Conservation (phyloP, 2,797 vertebrate genomes). For the Oryzias sinensis region DNA sequence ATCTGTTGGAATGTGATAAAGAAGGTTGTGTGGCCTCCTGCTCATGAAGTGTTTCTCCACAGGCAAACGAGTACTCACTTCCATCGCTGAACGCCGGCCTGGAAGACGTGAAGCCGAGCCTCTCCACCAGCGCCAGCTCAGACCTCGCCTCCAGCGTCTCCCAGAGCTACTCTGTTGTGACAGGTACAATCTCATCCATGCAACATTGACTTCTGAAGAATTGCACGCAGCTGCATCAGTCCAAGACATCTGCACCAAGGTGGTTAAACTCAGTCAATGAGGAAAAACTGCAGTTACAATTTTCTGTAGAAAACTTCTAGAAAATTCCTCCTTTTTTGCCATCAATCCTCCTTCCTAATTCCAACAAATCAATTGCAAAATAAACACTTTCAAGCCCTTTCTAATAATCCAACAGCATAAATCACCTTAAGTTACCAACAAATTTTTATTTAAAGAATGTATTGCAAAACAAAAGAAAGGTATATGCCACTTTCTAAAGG, state of each 20-base stretch:
- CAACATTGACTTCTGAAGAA: slow-evolving; percentile 48
- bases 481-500: slow-evolving; percentile 3
- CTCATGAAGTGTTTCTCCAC: slow-evolving; percentile 57
- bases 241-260: slow-evolving; percentile 32
- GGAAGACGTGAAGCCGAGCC: slow-evolving; percentile 99
- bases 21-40: slow-evolving; percentile 5
- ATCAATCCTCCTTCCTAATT: neutral
- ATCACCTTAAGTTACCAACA: slow-evolving; percentile 1
- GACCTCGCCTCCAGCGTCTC: slow-evolving; percentile 97
- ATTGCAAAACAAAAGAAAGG: too few relatives aligned
- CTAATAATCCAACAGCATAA: neutral
- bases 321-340: slow-evolving; percentile 1
- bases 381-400: neutral
- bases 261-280: slow-evolving; percentile 11
- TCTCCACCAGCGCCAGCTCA: slow-evolving; percentile 93
- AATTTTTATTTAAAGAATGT: too few relatives aligned
- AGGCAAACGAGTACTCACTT: slow-evolving; percentile 98
- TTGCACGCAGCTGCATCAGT: slow-evolving; percentile 39
- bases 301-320: neutral
- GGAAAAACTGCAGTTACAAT: slow-evolving; percentile 1
- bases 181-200: slow-evolving; percentile 84
- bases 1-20: slow-evolving; percentile 35
- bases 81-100: slow-evolving; percentile 94
- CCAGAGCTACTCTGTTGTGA: slow-evolving; percentile 96
- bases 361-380: neutral